These are phyloP conservation scores for Galerucella nymphaeae DNA, from an alignment of 2,888 invertebrate species.

Conservation along the genomic window DNA sequence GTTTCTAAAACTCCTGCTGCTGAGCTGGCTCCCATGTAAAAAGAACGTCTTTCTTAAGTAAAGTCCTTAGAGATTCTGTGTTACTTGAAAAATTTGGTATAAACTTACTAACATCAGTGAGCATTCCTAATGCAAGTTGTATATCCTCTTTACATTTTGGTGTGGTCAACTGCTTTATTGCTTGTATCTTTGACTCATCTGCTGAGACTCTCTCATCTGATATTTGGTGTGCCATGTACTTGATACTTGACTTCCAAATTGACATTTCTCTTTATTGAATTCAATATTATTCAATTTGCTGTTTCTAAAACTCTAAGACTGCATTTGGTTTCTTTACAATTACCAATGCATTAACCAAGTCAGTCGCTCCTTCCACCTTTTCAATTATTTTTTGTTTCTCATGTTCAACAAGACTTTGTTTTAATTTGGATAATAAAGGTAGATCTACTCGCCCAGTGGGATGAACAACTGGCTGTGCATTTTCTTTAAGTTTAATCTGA, in stretches of 20 bases:
- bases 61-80: slow-evolving; percentile 41
- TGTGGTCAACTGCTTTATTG: too few species aligned
- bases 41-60: slow-evolving; percentile 33
- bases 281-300: slow-evolving; percentile 32
- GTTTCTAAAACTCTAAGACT: slow-evolving; percentile 34
- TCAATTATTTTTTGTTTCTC: slow-evolving; percentile 37
- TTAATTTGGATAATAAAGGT: slow-evolving; percentile 30
- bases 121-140: too few species aligned
- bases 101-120: too few species aligned
- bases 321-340: slow-evolving; percentile 34
- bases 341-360: slow-evolving; percentile 50
- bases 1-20: slow-evolving; percentile 41
- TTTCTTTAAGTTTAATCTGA: slow-evolving; percentile 39
- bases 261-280: slow-evolving; percentile 37
- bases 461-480: slow-evolving; percentile 32
- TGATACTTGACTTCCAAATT: slow-evolving; percentile 10
- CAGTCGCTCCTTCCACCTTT: slow-evolving; percentile 34
- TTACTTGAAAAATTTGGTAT: slow-evolving; percentile 22
- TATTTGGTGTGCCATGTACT: slow-evolving; percentile 22
- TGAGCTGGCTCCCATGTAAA: slow-evolving; percentile 41
- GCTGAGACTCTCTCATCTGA: not conserved
- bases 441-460: slow-evolving; percentile 7
- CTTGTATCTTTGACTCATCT: too few species aligned
- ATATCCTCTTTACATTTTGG: too few species aligned
- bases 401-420: slow-evolving; percentile 39